Evolutionary conservation across 1,140 invertebrate genomes (phyloP).

Genomic region (Harpegnathos saltator): DNA sequence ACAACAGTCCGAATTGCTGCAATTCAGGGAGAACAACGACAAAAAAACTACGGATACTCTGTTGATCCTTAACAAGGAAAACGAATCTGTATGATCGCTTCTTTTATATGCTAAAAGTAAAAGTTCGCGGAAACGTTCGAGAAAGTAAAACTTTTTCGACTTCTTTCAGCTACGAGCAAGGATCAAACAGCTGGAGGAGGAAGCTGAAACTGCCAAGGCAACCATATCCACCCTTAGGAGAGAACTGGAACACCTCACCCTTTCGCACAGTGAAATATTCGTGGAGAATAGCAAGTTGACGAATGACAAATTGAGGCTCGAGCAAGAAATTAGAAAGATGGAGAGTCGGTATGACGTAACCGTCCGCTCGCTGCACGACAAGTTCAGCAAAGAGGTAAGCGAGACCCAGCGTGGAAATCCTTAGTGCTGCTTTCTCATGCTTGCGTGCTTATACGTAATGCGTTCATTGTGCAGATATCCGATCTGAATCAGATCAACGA

Average conservation of each 20-base stretch:
- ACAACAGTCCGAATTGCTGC: slow-evolving; percentile 84
- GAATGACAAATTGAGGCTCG: slow-evolving; percentile 87
- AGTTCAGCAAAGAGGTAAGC: slow-evolving; percentile 82
- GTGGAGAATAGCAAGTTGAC: slow-evolving; percentile 88
- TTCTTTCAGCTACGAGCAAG: slow-evolving; percentile 77
- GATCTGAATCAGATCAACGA: slow-evolving; percentile 84
- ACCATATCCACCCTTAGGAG: slow-evolving; percentile 80
- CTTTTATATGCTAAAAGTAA: background rate
- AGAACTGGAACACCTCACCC: slow-evolving; percentile 84
- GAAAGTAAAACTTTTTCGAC: too few relatives aligned
- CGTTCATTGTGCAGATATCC: slow-evolving; percentile 71
- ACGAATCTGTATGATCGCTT: slow-evolving; percentile 76
- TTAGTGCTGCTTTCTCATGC: background rate
- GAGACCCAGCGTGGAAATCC: background rate
- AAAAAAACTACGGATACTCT: slow-evolving; percentile 79
- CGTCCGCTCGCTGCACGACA: slow-evolving; percentile 79
- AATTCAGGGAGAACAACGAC: slow-evolving; percentile 81
- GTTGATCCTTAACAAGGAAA: slow-evolving; percentile 79
- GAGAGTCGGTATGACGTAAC: slow-evolving; percentile 79
- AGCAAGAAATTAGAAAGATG: slow-evolving; percentile 83
- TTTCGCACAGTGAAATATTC: slow-evolving; percentile 87
- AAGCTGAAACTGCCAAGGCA: slow-evolving; percentile 79
- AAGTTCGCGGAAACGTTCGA: background rate
- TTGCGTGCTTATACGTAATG: background rate
- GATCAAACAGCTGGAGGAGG: slow-evolving; percentile 81